Conservation (phyloP, 2,113 vertebrate genomes). For the Amia ocellicauda region DNA sequence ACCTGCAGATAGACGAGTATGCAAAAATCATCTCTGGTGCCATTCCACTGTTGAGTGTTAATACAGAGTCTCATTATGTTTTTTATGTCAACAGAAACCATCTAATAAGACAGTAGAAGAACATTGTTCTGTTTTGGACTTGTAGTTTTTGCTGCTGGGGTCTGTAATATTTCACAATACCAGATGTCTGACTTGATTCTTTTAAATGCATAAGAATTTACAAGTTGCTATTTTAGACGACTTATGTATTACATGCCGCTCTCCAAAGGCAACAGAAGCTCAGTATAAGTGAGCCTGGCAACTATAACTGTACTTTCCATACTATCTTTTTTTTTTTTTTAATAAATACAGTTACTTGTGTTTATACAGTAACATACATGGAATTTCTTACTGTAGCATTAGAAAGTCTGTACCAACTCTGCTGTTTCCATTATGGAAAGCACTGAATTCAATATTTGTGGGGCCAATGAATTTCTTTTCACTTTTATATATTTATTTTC, state of each 20-base stretch:
- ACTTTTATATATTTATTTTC: background rate
- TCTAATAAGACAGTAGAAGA: too few species aligned
- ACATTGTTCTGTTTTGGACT: too few species aligned
- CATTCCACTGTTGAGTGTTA: too few species aligned
- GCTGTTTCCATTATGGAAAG: slow-evolving; percentile 55
- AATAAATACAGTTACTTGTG: slow-evolving; percentile 33
- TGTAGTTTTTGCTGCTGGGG: too few species aligned
- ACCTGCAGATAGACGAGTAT: background rate
- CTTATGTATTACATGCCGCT: slow-evolving; percentile 38
- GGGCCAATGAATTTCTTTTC: background rate
- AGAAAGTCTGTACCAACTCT: slow-evolving; percentile 39
- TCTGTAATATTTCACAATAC: slow-evolving; percentile 37
- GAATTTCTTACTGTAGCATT: slow-evolving; percentile 33
- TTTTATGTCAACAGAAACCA: too few species aligned
- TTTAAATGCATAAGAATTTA: slow-evolving; percentile 18
- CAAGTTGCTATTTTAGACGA: slow-evolving; percentile 55
- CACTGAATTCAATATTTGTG: slow-evolving; percentile 25
- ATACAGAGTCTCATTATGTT: too few species aligned
- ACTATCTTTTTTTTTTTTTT: slow-evolving; percentile 42
- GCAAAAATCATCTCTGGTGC: too few species aligned
- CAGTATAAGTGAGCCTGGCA: slow-evolving; percentile 20
- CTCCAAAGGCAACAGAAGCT: slow-evolving; percentile 36
- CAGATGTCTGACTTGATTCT: slow-evolving; percentile 33
- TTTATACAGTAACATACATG: slow-evolving; percentile 29
- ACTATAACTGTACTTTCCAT: slow-evolving; percentile 32